These are phyloP conservation scores for Caenorhabditis doughertyi DNA, from an alignment of 2,888 invertebrate species.

Conservation along the genomic window DNA sequence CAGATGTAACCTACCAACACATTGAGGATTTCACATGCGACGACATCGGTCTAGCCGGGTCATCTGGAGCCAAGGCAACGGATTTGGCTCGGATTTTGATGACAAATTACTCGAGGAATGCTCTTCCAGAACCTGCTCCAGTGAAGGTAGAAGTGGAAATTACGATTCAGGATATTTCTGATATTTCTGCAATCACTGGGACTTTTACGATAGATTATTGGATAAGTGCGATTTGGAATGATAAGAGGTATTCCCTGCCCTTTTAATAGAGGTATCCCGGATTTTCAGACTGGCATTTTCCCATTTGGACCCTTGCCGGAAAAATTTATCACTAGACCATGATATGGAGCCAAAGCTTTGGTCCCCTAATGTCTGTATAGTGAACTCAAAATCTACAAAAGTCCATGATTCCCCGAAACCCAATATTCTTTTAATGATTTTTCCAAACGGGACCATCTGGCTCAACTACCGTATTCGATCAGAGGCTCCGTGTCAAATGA, in stretches of 20 bases:
- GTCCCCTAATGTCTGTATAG: conserved; percentile 82
- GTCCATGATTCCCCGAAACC: conserved; percentile 82
- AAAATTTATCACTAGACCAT: conserved; percentile 81
- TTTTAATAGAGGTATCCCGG: conserved; percentile 38
- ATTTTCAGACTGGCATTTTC: conserved; percentile 73
- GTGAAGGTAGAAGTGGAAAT: conserved; percentile 81
- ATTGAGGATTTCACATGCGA: conserved; percentile 56
- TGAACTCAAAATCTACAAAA: conserved; percentile 80
- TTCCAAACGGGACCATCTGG: conserved; percentile 82
- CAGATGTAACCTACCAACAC: conserved; percentile 46
- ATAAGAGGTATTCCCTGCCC: conserved; percentile 70
- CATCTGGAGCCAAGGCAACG: conserved; percentile 74
- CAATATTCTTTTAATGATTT: conserved; percentile 82
- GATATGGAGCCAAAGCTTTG: conserved; percentile 82
- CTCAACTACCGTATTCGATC: conserved; percentile 81
- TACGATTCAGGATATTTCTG: conserved; percentile 81
- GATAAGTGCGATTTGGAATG: conserved; percentile 82
- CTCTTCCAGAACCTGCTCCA: conserved; percentile 80
- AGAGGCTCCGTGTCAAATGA: conserved; percentile 80
- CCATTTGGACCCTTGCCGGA: conserved; percentile 80
- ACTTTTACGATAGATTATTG: conserved; percentile 81
- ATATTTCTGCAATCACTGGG: conserved; percentile 80
- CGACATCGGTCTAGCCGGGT: conserved; percentile 9
- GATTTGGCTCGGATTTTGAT: conserved; percentile 78
- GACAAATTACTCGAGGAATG: conserved; percentile 80